Conservation (phyloP, 1,140 invertebrate species). For the Andricus grossulariae region DNA sequence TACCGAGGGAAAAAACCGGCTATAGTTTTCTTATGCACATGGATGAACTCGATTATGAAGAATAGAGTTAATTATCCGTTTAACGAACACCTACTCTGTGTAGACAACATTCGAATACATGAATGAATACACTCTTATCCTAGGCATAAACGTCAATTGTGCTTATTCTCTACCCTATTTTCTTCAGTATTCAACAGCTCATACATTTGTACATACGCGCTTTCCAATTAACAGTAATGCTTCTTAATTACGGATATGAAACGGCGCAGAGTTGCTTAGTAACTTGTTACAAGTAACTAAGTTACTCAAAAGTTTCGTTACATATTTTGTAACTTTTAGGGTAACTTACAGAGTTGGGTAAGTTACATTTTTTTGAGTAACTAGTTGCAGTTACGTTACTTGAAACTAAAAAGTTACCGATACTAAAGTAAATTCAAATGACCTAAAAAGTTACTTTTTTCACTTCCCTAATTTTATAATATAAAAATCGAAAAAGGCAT, state of each 20-base stretch:
- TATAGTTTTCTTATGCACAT: conserved; percentile 6
- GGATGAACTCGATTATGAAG: not conserved
- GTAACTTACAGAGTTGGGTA: too few relatives aligned
- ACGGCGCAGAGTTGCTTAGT: too few relatives aligned
- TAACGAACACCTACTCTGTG: not conserved
- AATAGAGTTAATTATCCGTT: conserved; percentile 5
- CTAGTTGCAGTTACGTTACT: too few relatives aligned
- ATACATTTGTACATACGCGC: not conserved
- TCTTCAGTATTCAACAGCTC: conserved; percentile 11
- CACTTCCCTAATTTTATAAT: too few relatives aligned
- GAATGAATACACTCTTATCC: conserved; percentile 7
- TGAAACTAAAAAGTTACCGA: too few relatives aligned
- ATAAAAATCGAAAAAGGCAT: too few relatives aligned
- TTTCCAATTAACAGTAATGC: not conserved
- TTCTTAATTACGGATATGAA: not conserved
- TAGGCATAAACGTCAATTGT: conserved; percentile 8
- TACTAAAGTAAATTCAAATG: too few relatives aligned
- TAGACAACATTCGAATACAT: not conserved
- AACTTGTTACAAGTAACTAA: too few relatives aligned
- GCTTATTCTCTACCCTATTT: conserved; percentile 8
- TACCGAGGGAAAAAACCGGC: not conserved
- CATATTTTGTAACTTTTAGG: too few relatives aligned
- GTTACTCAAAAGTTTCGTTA: too few relatives aligned
- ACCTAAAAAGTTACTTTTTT: too few relatives aligned
- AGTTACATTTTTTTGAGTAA: too few relatives aligned